phyloP scores from a whole-genome alignment of 1,140 invertebrate species.

The Lethrus apterus region DNA sequence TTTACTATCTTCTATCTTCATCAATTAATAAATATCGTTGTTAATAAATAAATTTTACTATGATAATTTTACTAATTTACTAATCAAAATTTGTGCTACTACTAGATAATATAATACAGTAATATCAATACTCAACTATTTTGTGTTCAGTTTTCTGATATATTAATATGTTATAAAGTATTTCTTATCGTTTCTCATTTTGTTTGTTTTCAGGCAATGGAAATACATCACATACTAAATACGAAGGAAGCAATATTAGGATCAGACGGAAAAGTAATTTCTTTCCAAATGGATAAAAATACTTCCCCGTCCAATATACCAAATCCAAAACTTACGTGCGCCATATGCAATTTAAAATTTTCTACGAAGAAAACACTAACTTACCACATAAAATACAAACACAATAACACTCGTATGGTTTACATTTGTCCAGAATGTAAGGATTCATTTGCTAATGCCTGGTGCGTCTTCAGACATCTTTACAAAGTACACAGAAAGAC shows the following conservation, averaged over 20 bases:
- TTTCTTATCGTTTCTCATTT: no score
- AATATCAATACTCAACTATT: no score
- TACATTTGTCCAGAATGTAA: slow-evolving; percentile 62
- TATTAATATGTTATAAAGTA: neutral
- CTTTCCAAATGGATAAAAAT: slow-evolving; percentile 29
- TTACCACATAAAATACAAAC: slow-evolving; percentile 60
- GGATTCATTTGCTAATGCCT: slow-evolving; percentile 59
- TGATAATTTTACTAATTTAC: no score
- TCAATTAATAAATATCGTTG: no score
- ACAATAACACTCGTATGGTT: slow-evolving; percentile 54
- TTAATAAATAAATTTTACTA: no score
- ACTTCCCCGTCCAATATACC: slow-evolving; percentile 23
- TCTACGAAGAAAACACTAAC: slow-evolving; percentile 61
- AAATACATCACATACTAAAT: slow-evolving; percentile 47
- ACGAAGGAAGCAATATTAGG: slow-evolving; percentile 49
- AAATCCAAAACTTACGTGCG: slow-evolving; percentile 38
- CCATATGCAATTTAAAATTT: slow-evolving; percentile 52
- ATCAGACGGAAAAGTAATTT: slow-evolving; percentile 51
- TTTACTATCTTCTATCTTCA: no score
- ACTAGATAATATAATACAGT: neutral
- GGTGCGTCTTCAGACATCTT: slow-evolving; percentile 65
- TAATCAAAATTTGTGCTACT: no score
- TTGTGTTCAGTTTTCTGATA: no score
- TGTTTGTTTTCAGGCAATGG: slow-evolving; percentile 44
- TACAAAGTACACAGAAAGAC: slow-evolving; percentile 60